A percentile compares a stretch with the other conserved stretches of the same genome.
phyloP scores from a whole-genome alignment of 2,797 vertebrate species.

The Taeniopygia guttata region DNA sequence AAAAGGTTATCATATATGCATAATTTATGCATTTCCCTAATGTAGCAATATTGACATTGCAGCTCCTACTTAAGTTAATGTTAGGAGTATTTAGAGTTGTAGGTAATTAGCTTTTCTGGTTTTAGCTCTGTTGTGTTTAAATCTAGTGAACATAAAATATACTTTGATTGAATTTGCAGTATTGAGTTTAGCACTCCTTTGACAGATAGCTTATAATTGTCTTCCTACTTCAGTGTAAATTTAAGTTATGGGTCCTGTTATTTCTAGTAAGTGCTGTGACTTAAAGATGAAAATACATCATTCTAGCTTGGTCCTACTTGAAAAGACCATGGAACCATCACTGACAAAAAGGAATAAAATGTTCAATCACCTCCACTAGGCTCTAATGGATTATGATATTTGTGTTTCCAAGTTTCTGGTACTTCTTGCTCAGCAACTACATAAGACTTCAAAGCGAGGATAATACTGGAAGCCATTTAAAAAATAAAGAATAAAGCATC shows the following conservation, averaged over 20 bases:
- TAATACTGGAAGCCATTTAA: background rate
- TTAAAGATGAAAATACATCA: conserved; percentile 60
- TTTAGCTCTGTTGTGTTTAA: conserved; percentile 11
- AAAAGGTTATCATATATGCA: background rate
- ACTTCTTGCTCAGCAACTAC: conserved; percentile 8
- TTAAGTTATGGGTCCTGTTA: conserved; percentile 43
- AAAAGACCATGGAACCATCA: conserved; percentile 31
- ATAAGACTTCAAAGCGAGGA: background rate
- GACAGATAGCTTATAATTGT: conserved; percentile 50
- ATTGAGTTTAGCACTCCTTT: conserved; percentile 4
- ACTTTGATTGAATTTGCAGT: background rate
- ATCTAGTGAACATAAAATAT: conserved; percentile 25
- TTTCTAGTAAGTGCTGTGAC: conserved; percentile 53
- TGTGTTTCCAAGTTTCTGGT: conserved; percentile 55
- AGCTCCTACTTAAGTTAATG: background rate
- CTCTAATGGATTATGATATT: conserved; percentile 8
- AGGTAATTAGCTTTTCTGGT: background rate
- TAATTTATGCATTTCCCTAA: background rate
- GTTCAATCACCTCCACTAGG: conserved; percentile 50
- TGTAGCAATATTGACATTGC: background rate
- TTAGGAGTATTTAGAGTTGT: background rate
- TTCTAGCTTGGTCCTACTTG: conserved; percentile 1
- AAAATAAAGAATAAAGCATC: background rate
- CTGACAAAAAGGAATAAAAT: conserved; percentile 27
- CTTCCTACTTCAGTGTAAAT: conserved; percentile 29